Conservation (phyloP, 2,113 vertebrate species). For the Trochalopteron elliotii region DNA sequence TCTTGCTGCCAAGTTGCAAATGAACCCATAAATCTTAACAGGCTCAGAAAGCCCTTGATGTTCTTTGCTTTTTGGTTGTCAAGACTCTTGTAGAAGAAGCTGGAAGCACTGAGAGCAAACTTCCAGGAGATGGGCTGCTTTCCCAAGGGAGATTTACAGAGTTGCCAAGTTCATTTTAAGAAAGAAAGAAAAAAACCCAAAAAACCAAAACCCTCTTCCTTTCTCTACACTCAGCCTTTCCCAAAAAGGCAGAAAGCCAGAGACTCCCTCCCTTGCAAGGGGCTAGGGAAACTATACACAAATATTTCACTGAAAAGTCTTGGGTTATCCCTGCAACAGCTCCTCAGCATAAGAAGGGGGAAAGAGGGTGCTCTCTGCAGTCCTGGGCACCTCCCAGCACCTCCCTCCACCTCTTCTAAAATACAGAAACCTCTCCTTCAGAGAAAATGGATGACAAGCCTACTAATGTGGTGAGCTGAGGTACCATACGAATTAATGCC, state of each 20-base stretch:
- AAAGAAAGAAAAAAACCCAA: background rate
- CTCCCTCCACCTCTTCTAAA: background rate
- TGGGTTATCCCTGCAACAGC: background rate
- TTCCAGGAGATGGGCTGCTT: background rate
- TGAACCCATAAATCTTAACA: constrained; percentile 9
- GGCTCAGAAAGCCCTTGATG: background rate
- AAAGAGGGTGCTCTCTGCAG: background rate
- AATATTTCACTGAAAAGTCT: background rate
- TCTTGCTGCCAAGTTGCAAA: background rate
- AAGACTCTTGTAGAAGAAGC: background rate
- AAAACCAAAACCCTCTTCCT: background rate
- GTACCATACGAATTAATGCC: background rate
- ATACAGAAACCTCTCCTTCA: background rate
- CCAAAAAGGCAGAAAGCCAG: background rate
- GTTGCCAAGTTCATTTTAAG: background rate
- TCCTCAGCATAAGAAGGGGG: background rate
- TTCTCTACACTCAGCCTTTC: background rate
- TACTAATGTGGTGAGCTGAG: background rate
- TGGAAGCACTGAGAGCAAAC: background rate
- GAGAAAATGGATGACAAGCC: background rate
- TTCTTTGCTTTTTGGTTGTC: constrained; percentile 2
- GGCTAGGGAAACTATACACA: background rate
- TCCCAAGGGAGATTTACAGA: background rate
- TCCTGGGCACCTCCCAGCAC: background rate
- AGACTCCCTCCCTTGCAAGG: background rate